Evolutionary conservation across 1,140 invertebrate genomes (phyloP).

Genomic region (Neomicropteryx cornuta): DNA sequence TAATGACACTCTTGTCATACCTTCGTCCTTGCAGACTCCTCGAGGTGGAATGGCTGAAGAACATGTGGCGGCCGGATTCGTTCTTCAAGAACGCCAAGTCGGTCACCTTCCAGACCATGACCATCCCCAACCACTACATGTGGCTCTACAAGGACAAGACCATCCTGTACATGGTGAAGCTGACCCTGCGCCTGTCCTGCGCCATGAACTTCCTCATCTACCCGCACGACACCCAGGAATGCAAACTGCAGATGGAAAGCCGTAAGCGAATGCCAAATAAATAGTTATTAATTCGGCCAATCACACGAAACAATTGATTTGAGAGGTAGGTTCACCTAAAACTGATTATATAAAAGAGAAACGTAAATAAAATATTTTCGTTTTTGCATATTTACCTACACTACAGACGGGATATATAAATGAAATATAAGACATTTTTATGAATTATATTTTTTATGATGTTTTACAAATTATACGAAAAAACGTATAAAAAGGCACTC

Average conservation of each 20-base stretch:
- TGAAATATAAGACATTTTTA: too few relatives aligned
- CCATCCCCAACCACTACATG: conserved; percentile 83
- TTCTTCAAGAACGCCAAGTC: conserved; percentile 87
- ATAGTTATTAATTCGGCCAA: too few relatives aligned
- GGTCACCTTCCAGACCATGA: conserved; percentile 89
- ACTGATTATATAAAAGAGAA: too few relatives aligned
- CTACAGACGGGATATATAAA: too few relatives aligned
- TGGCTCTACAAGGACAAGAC: conserved; percentile 84
- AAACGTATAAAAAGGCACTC: too few relatives aligned
- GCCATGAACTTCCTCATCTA: conserved; percentile 90
- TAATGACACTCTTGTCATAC: too few relatives aligned
- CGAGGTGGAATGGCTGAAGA: conserved; percentile 80
- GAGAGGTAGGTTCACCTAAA: too few relatives aligned
- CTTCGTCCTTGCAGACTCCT: conserved; percentile 56
- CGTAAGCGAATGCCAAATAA: conserved; percentile 47
- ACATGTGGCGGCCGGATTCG: conserved; percentile 84
- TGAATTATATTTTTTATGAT: too few relatives aligned
- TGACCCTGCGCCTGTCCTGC: conserved; percentile 74
- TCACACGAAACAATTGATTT: too few relatives aligned
- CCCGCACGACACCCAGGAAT: conserved; percentile 84
- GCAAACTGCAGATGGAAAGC: conserved; percentile 85
- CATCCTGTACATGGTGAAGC: conserved; percentile 79
- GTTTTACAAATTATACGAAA: too few relatives aligned
- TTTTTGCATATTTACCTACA: too few relatives aligned
- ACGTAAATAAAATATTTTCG: too few relatives aligned